Evolutionary conservation across 2,888 invertebrate genomes (phyloP).

Genomic region (Drosophila greeni): DNA sequence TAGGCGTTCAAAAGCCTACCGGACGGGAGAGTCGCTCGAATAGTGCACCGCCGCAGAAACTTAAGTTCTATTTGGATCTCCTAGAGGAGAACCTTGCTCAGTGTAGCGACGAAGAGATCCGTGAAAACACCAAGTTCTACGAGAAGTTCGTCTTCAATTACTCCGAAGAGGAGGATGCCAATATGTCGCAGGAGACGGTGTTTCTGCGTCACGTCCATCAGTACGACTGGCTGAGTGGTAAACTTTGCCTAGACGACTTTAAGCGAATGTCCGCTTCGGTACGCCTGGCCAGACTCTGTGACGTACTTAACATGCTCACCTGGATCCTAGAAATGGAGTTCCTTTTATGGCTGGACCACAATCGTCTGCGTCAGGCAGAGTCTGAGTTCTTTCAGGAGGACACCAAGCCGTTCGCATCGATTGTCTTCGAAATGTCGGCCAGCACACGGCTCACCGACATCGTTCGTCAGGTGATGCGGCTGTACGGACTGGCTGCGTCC

Average conservation of each 20-base stretch:
- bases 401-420: constrained; percentile 68
- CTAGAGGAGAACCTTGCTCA: constrained; percentile 58
- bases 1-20: constrained; percentile 53
- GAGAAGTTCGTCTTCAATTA: constrained; percentile 38
- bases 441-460: constrained; percentile 59
- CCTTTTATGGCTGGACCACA: constrained; percentile 81
- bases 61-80: constrained; percentile 57
- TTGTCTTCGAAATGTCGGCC: constrained; percentile 66
- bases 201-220: constrained; percentile 54
- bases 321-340: constrained; percentile 81
- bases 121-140: constrained; percentile 23
- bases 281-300: constrained; percentile 80
- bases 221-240: constrained; percentile 73
- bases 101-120: constrained; percentile 53
- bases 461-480: constrained; percentile 66
- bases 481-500: constrained; percentile 68
- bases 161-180: constrained; percentile 41
- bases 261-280: constrained; percentile 47
- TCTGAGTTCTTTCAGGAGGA: constrained; percentile 65
- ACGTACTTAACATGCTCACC: constrained; percentile 80
- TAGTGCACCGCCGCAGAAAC: constrained; percentile 51
- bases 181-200: constrained; percentile 39
- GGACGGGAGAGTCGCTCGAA: background rate
- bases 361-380: constrained; percentile 64
- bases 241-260: constrained; percentile 58